Base-by-base conservation (phyloP, 2,797 vertebrate genomes). In the Lepilemur ruficaudatus region DNA sequence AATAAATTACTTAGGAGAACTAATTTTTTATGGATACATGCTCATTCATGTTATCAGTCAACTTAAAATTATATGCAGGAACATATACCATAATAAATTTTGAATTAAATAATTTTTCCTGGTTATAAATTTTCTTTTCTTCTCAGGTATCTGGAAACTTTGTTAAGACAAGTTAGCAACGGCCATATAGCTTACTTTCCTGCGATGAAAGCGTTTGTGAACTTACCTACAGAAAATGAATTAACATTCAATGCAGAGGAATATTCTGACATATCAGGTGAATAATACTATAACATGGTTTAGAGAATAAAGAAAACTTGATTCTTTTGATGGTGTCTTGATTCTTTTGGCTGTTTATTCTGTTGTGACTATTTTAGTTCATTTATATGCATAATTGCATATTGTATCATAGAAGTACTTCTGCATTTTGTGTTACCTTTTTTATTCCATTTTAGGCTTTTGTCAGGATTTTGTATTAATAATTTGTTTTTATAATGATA, bases 171-270 rank as follows among this genome's bases (percentile, higher is more conserved):
- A 98, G 99, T 99, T 97, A 99, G 99, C 98, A 99, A 99, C 89
- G 99, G 99, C 75, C 99, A 99, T 98, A 99, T 99, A 98, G 99
- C 99, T 87, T 99, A 99, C 98, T 99, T 99, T 96, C 99, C 99
- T 22, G 99, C 99, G 88, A 99, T 99, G 99, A 99, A 99, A 98
- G 99, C 99, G 48, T 99, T 99, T 83, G 99, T 99, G 97, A 99
- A 99, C 97, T 99, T 99, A 97, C 99, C 99, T 82, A 99, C 99
- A 1, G 99, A 99, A 98, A 99, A 99, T 95, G 99, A 99, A 48
- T 98, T 99, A 96, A 99, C 99, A 1, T 99, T 99, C 97, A 99
- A 99, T 57, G 99, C 99, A 4, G 99, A 99, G 96, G 99, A 99
- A 84, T 99, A 99, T 98, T 99, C 99, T 0, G 99, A 99, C 98